Conservation (phyloP, 2,113 vertebrate genomes). For the Chaenogobius annularis region DNA sequence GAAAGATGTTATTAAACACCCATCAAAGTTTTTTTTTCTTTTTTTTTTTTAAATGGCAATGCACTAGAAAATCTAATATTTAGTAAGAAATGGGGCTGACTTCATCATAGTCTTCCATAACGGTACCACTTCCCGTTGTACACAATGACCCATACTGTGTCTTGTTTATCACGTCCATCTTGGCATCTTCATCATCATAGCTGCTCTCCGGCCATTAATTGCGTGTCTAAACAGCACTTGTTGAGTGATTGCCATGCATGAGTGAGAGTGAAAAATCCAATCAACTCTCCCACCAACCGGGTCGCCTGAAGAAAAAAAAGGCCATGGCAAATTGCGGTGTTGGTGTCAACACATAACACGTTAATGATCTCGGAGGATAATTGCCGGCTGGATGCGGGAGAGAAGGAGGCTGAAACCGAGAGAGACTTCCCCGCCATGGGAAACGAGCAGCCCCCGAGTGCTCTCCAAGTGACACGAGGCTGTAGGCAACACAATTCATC, state of each 20-base stretch:
- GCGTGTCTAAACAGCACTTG: slow-evolving; percentile 67
- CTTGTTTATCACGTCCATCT: slow-evolving; percentile 47
- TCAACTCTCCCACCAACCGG: slow-evolving; percentile 65
- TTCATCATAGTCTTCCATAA: not conserved
- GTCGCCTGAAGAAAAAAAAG: slow-evolving; percentile 68
- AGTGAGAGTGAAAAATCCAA: slow-evolving; percentile 63
- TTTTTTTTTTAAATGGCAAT: too few species aligned
- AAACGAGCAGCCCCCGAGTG: slow-evolving; percentile 63
- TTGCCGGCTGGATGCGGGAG: slow-evolving; percentile 65
- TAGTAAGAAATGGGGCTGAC: too few species aligned
- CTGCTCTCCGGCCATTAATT: slow-evolving; percentile 61
- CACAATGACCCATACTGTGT: slow-evolving; percentile 36
- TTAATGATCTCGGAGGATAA: slow-evolving; percentile 75
- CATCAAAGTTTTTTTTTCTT: too few species aligned
- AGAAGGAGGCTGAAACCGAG: slow-evolving; percentile 45
- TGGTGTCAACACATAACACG: slow-evolving; percentile 72
- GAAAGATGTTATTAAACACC: too few species aligned
- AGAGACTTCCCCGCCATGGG: slow-evolving; percentile 64
- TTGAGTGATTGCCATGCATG: slow-evolving; percentile 65
- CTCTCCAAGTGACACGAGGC: slow-evolving; percentile 66
- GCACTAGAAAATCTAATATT: too few species aligned
- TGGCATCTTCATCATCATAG: slow-evolving; percentile 27
- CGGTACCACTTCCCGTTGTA: slow-evolving; percentile 19
- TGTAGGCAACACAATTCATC: slow-evolving; percentile 69
- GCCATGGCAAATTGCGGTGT: slow-evolving; percentile 68